phyloP scores from a whole-genome alignment of 2,113 vertebrate genomes.

The Gymnogyps californianus region DNA sequence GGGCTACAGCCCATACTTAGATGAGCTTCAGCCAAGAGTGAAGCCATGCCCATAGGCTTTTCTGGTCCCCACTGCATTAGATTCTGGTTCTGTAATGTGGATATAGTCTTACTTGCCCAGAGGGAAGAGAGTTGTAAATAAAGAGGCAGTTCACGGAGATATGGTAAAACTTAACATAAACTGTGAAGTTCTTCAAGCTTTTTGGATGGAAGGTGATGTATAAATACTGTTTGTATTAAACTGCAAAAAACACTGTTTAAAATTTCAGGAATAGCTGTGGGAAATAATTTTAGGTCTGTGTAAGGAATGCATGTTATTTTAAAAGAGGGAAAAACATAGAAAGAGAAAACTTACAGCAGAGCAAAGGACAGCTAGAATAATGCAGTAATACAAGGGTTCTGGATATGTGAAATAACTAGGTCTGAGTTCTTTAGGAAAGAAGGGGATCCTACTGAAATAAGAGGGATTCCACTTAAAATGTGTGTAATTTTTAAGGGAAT shows the following conservation, averaged over 20 bases:
- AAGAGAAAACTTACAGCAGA: neutral
- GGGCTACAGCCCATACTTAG: neutral
- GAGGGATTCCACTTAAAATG: neutral
- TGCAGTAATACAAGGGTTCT: neutral
- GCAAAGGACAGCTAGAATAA: neutral
- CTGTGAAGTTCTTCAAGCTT: slow-evolving; percentile 15
- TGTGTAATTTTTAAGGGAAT: neutral
- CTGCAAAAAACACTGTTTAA: neutral
- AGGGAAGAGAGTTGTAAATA: neutral
- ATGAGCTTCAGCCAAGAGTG: slow-evolving; percentile 6
- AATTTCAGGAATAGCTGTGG: slow-evolving; percentile 38
- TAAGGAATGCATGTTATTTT: slow-evolving; percentile 22
- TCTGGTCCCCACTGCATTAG: neutral
- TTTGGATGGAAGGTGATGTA: neutral
- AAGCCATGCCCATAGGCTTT: neutral
- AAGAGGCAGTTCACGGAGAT: neutral
- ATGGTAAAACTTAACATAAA: neutral
- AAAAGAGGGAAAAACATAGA: slow-evolving; percentile 36
- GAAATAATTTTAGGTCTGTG: slow-evolving; percentile 8
- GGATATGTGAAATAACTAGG: neutral
- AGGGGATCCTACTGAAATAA: neutral
- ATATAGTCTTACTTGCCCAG: slow-evolving; percentile 1
- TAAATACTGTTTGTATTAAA: slow-evolving; percentile 35
- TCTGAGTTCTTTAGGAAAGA: neutral
- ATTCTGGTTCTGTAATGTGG: neutral